phyloP scores from a whole-genome alignment of 2,113 vertebrate species.

The Oncorhynchus kisutch region DNA sequence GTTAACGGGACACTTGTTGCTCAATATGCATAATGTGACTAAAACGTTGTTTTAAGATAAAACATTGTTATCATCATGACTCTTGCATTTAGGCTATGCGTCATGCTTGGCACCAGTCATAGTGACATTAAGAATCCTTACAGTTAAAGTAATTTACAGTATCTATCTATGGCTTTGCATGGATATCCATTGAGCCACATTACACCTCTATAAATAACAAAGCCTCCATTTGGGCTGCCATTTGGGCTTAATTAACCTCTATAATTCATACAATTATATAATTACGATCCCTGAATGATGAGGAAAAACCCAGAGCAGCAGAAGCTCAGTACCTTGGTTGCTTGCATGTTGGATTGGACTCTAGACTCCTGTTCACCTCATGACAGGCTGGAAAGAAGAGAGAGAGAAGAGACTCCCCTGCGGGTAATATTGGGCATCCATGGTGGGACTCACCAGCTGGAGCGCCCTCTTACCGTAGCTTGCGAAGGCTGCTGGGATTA shows the following conservation, averaged over 20 bases:
- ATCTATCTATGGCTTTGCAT: no score
- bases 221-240: constrained; percentile 5
- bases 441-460: background rate
- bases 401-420: no score
- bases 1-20: no score
- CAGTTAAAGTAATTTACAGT: no score
- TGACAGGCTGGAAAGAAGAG: background rate
- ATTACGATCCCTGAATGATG: constrained; percentile 16
- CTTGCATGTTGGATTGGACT: constrained; percentile 18
- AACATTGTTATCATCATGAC: no score
- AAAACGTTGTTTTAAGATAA: no score
- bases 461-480: constrained; percentile 14
- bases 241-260: constrained; percentile 42
- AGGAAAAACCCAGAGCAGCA: constrained; percentile 6
- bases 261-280: constrained; percentile 46
- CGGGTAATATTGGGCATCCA: no score
- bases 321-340: constrained; percentile 8
- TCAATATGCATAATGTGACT: no score
- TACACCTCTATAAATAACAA: constrained; percentile 41
- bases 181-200: background rate
- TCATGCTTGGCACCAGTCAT: no score
- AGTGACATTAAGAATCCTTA: constrained; percentile 37
- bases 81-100: no score
- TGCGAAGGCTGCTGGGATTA: constrained; percentile 54
- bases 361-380: background rate